A percentile compares a stretch with the other conserved stretches of the same genome.
phyloP scores from a whole-genome alignment of 2,888 invertebrate species.

The Morpho deidamia region DNA sequence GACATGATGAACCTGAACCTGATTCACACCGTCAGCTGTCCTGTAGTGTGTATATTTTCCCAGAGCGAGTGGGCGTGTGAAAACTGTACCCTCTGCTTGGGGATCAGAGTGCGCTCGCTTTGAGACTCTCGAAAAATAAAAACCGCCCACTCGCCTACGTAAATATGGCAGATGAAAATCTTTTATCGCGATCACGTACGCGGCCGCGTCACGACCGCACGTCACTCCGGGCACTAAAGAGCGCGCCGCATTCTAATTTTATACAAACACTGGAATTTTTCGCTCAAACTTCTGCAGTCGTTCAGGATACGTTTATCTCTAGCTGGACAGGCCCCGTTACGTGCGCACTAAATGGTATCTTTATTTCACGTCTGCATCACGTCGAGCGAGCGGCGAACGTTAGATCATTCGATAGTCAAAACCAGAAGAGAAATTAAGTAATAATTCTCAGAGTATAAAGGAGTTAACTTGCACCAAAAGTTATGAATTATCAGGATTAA shows the following conservation, averaged over 20 bases:
- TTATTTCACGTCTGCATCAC: slow-evolving; percentile 58
- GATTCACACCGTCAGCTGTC: slow-evolving; percentile 8
- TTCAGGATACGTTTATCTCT: slow-evolving; percentile 47
- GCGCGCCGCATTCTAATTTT: slow-evolving; percentile 72
- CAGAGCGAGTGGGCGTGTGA: slow-evolving; percentile 63
- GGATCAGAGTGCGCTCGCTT: slow-evolving; percentile 45
- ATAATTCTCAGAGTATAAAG: slow-evolving; percentile 57
- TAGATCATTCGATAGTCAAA: slow-evolving; percentile 44
- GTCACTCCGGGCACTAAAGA: slow-evolving; percentile 72
- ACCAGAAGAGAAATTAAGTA: slow-evolving; percentile 50
- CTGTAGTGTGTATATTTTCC: slow-evolving; percentile 40
- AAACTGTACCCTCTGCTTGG: slow-evolving; percentile 53
- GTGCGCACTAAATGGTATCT: slow-evolving; percentile 55
- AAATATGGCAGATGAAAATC: slow-evolving; percentile 78
- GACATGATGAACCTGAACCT: no score
- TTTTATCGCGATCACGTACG: slow-evolving; percentile 78
- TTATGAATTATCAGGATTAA: slow-evolving; percentile 55
- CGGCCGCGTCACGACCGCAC: slow-evolving; percentile 72
- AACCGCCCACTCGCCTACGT: slow-evolving; percentile 75
- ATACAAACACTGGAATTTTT: slow-evolving; percentile 68
- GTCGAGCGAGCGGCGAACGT: slow-evolving; percentile 38
- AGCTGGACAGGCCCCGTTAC: slow-evolving; percentile 48
- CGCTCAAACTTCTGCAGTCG: slow-evolving; percentile 46
- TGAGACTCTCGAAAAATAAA: slow-evolving; percentile 72
- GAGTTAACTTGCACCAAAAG: slow-evolving; percentile 52